These are phyloP conservation scores for Drosophila lutescens DNA, from an alignment of 2,888 invertebrate genomes.

Conservation along the genomic window DNA sequence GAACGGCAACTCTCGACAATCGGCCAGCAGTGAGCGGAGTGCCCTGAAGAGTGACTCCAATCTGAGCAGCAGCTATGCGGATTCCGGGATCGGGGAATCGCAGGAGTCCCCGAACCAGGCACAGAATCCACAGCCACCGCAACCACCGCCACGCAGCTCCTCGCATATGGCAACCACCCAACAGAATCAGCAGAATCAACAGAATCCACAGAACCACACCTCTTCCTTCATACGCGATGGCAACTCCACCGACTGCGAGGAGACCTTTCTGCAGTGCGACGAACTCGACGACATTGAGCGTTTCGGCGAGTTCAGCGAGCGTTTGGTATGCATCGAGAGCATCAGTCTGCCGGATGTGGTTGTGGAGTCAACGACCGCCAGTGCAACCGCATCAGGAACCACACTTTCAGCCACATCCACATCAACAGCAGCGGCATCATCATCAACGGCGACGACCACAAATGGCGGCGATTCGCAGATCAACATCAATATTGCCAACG, in stretches of 20 bases:
- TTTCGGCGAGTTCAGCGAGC: constrained; percentile 69
- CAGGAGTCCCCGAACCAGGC: constrained; percentile 8
- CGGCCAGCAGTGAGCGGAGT: constrained; percentile 70
- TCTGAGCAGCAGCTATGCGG: constrained; percentile 81
- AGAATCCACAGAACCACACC: constrained; percentile 38
- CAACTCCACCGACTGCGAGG: constrained; percentile 83
- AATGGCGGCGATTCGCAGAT: constrained; percentile 75
- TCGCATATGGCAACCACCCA: constrained; percentile 32
- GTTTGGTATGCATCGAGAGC: constrained; percentile 83
- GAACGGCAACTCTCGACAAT: constrained; percentile 58
- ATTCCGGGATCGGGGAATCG: constrained; percentile 80
- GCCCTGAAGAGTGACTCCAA: constrained; percentile 81
- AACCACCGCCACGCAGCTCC: constrained; percentile 50
- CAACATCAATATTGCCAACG: constrained; percentile 82
- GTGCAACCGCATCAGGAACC: constrained; percentile 32
- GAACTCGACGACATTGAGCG: constrained; percentile 71
- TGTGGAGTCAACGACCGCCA: constrained; percentile 82
- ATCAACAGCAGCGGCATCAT: constrained; percentile 36
- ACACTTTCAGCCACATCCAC: constrained; percentile 30
- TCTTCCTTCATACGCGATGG: constrained; percentile 77
- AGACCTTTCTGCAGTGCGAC: constrained; percentile 81
- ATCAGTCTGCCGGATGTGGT: constrained; percentile 84
- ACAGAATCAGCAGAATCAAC: constrained; percentile 1
- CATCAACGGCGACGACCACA: constrained; percentile 31
- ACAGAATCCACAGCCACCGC: constrained; percentile 20